A percentile compares a stretch with the other conserved stretches of the same genome.
These are phyloP conservation scores for Chaetops frenatus DNA, from an alignment of 2,113 vertebrate species.

Conservation along the genomic window DNA sequence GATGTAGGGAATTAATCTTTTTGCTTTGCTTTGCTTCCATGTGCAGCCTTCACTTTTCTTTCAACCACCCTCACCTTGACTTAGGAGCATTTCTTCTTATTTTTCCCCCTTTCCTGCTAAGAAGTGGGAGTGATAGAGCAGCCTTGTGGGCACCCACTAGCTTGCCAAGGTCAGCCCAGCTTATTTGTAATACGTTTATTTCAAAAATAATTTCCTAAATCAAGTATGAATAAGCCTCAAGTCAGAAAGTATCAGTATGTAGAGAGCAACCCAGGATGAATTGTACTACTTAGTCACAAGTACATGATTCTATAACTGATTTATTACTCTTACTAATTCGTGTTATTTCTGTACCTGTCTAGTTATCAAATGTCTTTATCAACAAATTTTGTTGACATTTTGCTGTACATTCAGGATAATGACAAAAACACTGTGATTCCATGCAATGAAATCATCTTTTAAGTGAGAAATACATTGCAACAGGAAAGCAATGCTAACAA, in stretches of 20 bases:
- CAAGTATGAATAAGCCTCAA: neutral
- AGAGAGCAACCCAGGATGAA: neutral
- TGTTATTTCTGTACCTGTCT: neutral
- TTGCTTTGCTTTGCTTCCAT: neutral
- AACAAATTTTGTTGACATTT: neutral
- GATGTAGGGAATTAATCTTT: neutral
- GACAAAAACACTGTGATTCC: neutral
- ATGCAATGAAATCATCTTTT: neutral
- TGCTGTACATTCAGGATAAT: neutral
- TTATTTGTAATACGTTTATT: neutral
- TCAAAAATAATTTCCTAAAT: neutral
- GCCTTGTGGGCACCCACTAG: rapidly evolving
- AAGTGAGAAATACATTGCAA: neutral
- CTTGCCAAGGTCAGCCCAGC: neutral
- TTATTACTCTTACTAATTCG: neutral
- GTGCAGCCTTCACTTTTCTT: neutral
- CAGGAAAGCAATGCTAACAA: neutral
- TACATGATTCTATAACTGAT: neutral
- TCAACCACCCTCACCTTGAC: neutral
- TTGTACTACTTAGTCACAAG: neutral
- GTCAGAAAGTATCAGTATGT: neutral
- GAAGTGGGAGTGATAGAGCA: rapidly evolving
- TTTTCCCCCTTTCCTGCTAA: neutral
- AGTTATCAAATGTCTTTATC: neutral
- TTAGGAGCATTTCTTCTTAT: rapidly evolving